These are phyloP conservation scores for Flexamia atlantica DNA, from an alignment of 2,888 invertebrate species.

Conservation along the genomic window DNA sequence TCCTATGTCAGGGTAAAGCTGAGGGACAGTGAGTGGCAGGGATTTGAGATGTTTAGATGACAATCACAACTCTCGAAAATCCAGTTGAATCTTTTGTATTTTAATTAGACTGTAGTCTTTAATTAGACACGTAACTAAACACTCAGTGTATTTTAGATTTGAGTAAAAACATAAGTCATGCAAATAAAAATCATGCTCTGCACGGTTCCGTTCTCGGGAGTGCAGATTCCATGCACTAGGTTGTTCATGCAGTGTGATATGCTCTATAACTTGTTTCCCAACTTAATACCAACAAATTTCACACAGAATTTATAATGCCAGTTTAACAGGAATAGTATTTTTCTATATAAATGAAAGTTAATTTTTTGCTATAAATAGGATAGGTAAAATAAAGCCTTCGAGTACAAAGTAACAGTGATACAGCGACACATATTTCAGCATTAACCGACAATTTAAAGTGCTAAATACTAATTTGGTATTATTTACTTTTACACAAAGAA, in stretches of 20 bases:
- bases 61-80: too few relatives aligned
- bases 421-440: too few relatives aligned
- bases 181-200: neutral
- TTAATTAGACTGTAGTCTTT: neutral
- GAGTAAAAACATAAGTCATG: neutral
- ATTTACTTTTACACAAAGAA: conserved; percentile 5
- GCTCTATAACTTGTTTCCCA: conserved; percentile 53
- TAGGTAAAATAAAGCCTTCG: too few relatives aligned
- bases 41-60: too few relatives aligned
- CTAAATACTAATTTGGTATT: neutral
- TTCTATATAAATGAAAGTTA: too few relatives aligned
- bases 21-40: too few relatives aligned
- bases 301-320: neutral
- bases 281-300: conserved; percentile 36
- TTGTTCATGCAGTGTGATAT: conserved; percentile 42
- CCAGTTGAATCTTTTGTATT: too few relatives aligned
- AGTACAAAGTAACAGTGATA: too few relatives aligned
- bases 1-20: too few relatives aligned
- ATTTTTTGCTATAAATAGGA: too few relatives aligned
- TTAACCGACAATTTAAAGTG: neutral
- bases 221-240: conserved; percentile 23
- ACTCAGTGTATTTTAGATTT: neutral
- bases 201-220: conserved; percentile 25
- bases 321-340: neutral
- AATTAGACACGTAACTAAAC: neutral